phyloP scores from a whole-genome alignment of 1,140 invertebrate species.

The Nomia melanderi region DNA sequence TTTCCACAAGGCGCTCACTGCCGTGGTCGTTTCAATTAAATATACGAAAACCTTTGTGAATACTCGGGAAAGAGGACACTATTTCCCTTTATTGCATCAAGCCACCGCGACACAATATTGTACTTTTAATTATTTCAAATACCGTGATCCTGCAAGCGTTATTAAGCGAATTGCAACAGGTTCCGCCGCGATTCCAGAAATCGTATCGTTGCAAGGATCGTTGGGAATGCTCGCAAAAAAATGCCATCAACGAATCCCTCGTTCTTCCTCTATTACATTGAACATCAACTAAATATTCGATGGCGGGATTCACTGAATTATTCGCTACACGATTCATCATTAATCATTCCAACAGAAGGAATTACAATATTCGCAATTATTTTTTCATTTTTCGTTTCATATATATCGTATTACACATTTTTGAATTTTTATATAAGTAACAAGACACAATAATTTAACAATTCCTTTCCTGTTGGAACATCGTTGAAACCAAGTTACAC shows the following conservation, averaged over 20 bases:
- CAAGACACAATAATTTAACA: too few species aligned
- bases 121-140: slow-evolving; percentile 43
- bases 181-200: slow-evolving; percentile 25
- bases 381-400: too few species aligned
- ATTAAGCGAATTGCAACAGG: slow-evolving; percentile 43
- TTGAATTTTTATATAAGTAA: too few species aligned
- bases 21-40: slow-evolving; percentile 32
- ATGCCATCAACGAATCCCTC: neutral
- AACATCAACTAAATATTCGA: neutral
- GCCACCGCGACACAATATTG: slow-evolving; percentile 24
- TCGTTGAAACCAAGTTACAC: too few species aligned
- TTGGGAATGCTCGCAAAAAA: neutral
- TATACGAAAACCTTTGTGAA: slow-evolving; percentile 27
- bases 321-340: too few species aligned
- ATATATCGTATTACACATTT: too few species aligned
- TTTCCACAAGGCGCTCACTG: neutral
- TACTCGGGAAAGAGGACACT: neutral
- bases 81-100: neutral
- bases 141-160: slow-evolving; percentile 36
- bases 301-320: too few species aligned
- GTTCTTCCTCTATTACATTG: neutral
- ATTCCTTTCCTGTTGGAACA: too few species aligned
- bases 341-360: too few species aligned
- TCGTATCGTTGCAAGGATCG: neutral
- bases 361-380: too few species aligned